Conservation (phyloP, 2,797 vertebrate species). For the Gymnopithys bicolor region DNA sequence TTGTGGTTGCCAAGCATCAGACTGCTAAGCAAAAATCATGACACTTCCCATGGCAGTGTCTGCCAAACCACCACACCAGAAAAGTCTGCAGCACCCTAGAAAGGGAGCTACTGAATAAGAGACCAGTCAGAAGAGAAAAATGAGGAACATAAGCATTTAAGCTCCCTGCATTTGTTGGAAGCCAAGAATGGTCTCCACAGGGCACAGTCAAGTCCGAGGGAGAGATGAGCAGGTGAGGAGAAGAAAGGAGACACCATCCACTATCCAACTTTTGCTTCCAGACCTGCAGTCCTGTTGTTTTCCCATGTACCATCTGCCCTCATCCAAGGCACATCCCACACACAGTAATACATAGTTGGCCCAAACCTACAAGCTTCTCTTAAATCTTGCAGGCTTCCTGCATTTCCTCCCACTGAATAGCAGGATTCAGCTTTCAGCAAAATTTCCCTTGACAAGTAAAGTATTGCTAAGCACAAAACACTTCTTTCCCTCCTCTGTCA, state of each 20-base stretch:
- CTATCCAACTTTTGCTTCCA: background rate
- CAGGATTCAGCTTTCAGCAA: background rate
- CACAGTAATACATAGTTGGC: background rate
- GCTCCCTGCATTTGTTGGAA: background rate
- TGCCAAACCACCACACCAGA: background rate
- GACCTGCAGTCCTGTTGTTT: background rate
- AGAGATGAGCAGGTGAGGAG: background rate
- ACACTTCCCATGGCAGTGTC: accelerated
- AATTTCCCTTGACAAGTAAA: background rate
- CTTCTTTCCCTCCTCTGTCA: background rate
- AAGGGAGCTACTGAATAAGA: background rate
- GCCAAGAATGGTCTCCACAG: background rate
- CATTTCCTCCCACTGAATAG: background rate
- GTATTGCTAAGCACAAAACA: background rate
- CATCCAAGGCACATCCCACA: background rate
- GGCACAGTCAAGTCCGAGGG: accelerated
- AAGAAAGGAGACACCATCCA: background rate
- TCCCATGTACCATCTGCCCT: background rate
- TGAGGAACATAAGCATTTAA: background rate
- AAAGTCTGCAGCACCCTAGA: background rate
- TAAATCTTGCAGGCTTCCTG: background rate
- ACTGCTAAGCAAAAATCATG: background rate
- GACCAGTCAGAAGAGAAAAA: background rate
- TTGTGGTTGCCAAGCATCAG: background rate
- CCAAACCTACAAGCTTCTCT: background rate